Evolutionary conservation across 2,888 invertebrate genomes (phyloP).

Genomic region (Formica aserva): DNA sequence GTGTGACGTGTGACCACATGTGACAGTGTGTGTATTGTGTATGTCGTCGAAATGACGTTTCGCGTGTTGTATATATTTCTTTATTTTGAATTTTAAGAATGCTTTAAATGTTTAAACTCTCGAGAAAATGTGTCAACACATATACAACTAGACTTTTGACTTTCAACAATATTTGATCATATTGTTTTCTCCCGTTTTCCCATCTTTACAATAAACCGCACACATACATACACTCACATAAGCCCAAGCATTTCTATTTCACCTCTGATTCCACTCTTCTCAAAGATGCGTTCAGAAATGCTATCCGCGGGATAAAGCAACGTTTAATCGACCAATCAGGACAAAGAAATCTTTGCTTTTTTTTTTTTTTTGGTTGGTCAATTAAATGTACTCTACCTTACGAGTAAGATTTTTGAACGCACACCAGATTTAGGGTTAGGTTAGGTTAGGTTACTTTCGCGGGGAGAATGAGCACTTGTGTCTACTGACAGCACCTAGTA

Average conservation of each 20-base stretch:
- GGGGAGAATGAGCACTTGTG: not conserved
- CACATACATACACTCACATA: not conserved
- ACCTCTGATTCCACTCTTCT: too few relatives aligned
- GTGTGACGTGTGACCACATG: too few relatives aligned
- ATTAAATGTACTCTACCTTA: too few relatives aligned
- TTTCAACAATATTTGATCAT: not conserved
- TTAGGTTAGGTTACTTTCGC: constrained; percentile 19
- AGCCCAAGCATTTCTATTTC: not conserved
- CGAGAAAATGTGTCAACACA: not conserved
- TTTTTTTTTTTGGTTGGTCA: too few relatives aligned
- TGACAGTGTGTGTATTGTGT: too few relatives aligned
- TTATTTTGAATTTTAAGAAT: not conserved
- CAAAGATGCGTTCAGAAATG: too few relatives aligned
- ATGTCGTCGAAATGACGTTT: too few relatives aligned
- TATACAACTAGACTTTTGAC: not conserved
- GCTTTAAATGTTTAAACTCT: not conserved
- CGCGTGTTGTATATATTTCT: not conserved
- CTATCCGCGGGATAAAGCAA: too few relatives aligned
- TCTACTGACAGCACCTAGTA: not conserved
- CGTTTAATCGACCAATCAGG: too few relatives aligned
- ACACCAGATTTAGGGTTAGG: not conserved
- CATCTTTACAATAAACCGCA: not conserved
- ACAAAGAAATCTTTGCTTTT: too few relatives aligned
- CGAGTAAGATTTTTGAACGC: too few relatives aligned
- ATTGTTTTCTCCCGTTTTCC: not conserved